These are phyloP conservation scores for Drosophila nasuta DNA, from an alignment of 1,140 invertebrate species.

Conservation along the genomic window DNA sequence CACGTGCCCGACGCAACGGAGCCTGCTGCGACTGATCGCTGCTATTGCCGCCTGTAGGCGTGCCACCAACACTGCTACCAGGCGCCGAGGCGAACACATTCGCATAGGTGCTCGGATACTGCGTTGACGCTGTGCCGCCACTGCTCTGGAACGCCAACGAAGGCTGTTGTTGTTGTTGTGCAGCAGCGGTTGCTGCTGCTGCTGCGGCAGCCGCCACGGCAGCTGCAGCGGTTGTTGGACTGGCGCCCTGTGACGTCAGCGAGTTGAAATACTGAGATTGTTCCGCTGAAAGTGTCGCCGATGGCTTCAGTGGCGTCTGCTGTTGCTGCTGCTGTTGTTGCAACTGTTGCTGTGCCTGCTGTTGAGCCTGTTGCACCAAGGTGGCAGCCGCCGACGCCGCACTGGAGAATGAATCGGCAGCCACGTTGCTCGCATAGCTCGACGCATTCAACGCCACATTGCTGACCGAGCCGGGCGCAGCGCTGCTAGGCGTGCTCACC, in stretches of 20 bases:
- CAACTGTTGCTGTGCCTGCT: conserved; percentile 46
- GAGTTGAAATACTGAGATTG: conserved; percentile 85
- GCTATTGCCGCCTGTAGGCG: conserved; percentile 65
- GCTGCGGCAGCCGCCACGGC: conserved; percentile 46
- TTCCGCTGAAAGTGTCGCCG: conserved; percentile 80
- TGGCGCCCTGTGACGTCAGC: conserved; percentile 73
- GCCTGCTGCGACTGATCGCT: conserved; percentile 85
- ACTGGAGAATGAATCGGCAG: conserved; percentile 76
- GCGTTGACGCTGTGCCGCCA: conserved; percentile 34
- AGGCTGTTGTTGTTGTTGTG: conserved; percentile 21
- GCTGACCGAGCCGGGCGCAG: conserved; percentile 23
- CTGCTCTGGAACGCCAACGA: conserved; percentile 38
- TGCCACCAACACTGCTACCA: conserved; percentile 56
- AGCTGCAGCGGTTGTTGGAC: conserved; percentile 58
- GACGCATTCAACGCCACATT: conserved; percentile 36
- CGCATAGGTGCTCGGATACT: conserved; percentile 72
- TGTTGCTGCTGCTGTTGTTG: conserved; percentile 72
- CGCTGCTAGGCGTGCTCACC: conserved; percentile 53
- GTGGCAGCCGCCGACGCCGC: conserved; percentile 78
- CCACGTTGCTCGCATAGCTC: conserved; percentile 52
- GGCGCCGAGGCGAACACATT: conserved; percentile 78
- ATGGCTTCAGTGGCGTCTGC: conserved; percentile 75
- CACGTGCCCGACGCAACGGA: conserved; percentile 88
- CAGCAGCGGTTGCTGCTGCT: conserved; percentile 56
- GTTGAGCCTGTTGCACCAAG: conserved; percentile 73